Conservation (phyloP, 2,888 invertebrate genomes). For the Diloba caeruleocephala region DNA sequence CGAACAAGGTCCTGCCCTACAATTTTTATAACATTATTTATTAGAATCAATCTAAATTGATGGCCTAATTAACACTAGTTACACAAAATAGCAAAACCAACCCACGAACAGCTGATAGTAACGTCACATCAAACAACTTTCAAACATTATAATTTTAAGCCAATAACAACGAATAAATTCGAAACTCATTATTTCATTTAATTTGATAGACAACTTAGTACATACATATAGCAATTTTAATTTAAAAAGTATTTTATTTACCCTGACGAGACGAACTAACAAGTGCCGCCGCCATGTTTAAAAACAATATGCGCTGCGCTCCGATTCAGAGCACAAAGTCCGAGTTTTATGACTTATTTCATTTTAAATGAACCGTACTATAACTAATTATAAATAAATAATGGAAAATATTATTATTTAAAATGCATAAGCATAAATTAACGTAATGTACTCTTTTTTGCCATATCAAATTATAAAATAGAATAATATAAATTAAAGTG, state of each 20-base stretch:
- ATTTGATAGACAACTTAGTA: conserved; percentile 22
- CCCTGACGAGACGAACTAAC: conserved; percentile 89
- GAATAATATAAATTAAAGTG: no score
- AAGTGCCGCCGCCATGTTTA: conserved; percentile 84
- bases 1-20: conserved; percentile 12
- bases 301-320: conserved; percentile 67
- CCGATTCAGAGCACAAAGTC: conserved; percentile 39
- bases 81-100: conserved; percentile 53
- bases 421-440: no score
- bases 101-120: conserved; percentile 77
- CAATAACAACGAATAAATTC: conserved; percentile 18
- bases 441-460: no score
- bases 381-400: no score
- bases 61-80: conserved; percentile 9
- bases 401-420: no score
- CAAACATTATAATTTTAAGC: conserved; percentile 28
- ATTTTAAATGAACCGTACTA: no score
- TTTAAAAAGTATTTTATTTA: conserved; percentile 77
- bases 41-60: conserved; percentile 13
- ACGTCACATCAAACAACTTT: conserved; percentile 64
- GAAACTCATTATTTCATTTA: conserved; percentile 14
- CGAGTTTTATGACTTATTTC: not conserved
- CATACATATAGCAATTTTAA: conserved; percentile 28
- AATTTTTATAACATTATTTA: conserved; percentile 11
- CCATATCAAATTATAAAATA: no score